These are phyloP conservation scores for Tautogolabrus adspersus DNA, from an alignment of 2,113 vertebrate species.

Conservation along the genomic window DNA sequence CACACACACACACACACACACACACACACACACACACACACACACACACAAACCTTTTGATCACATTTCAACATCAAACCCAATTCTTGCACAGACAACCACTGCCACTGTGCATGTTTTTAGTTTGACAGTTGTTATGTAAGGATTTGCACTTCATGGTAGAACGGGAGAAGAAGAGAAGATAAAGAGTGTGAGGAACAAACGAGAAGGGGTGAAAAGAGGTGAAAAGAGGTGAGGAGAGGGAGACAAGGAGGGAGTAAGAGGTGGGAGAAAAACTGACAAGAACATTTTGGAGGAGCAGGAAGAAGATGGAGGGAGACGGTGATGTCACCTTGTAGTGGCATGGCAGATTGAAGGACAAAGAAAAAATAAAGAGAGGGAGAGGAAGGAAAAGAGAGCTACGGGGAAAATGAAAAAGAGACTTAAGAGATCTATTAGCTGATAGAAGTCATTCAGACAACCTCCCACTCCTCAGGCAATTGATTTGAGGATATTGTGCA, in stretches of 20 bases:
- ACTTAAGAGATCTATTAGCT: slow-evolving; percentile 55
- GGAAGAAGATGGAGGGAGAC: slow-evolving; percentile 28
- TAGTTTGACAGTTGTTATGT: slow-evolving; percentile 40
- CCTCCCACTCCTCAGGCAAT: slow-evolving; percentile 54
- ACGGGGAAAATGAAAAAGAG: slow-evolving; percentile 20
- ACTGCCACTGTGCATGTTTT: slow-evolving; percentile 1
- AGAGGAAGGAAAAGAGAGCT: background rate
- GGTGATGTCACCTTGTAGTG: slow-evolving; percentile 58
- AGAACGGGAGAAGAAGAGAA: background rate
- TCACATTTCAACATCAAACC: slow-evolving; percentile 26
- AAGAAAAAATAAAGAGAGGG: background rate
- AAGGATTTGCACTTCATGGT: slow-evolving; percentile 11
- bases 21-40: slow-evolving; percentile 7
- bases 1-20: background rate
- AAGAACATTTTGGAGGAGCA: background rate
- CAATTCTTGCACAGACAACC: slow-evolving; percentile 19
- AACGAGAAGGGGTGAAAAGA: background rate
- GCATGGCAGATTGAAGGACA: slow-evolving; percentile 35
- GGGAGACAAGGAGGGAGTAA: background rate
- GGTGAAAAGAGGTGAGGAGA: background rate
- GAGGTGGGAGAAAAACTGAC: background rate
- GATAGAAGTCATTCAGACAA: slow-evolving; percentile 64
- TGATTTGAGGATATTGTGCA: slow-evolving; percentile 51
- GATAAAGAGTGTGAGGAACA: slow-evolving; percentile 8
- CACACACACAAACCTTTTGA: background rate